A percentile compares a stretch with the other conserved stretches of the same genome.
phyloP scores from a whole-genome alignment of 2,797 vertebrate species.

The Periparus ater region DNA sequence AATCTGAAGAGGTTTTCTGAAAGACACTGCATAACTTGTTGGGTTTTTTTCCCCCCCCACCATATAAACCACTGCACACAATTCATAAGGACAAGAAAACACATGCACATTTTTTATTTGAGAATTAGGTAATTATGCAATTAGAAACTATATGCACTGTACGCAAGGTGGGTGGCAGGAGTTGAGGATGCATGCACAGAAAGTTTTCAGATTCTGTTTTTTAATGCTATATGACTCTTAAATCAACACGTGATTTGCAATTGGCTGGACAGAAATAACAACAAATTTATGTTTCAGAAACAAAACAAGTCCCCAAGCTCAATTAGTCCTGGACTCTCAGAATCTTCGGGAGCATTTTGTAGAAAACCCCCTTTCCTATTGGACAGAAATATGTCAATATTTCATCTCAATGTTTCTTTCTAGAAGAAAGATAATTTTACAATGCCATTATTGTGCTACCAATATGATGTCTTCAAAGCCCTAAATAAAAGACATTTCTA shows the following conservation, averaged over 20 bases:
- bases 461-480: background rate
- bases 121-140: background rate
- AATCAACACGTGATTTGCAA: background rate
- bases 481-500: background rate
- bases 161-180: background rate
- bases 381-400: background rate
- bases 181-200: background rate
- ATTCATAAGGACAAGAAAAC: background rate
- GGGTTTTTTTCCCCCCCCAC: rapidly evolving
- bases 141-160: background rate
- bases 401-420: background rate
- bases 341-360: background rate
- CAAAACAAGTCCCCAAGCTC: background rate
- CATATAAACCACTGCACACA: background rate
- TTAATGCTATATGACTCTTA: background rate
- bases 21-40: background rate
- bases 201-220: background rate
- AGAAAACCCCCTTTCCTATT: background rate
- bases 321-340: background rate
- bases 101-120: background rate
- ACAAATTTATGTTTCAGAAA: background rate
- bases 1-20: background rate
- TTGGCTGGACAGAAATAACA: background rate
- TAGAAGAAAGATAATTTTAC: background rate
- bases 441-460: background rate